A percentile compares a stretch with the other conserved stretches of the same genome.
phyloP scores from a whole-genome alignment of 2,888 invertebrate species.

The Lasioglossum villosulum region DNA sequence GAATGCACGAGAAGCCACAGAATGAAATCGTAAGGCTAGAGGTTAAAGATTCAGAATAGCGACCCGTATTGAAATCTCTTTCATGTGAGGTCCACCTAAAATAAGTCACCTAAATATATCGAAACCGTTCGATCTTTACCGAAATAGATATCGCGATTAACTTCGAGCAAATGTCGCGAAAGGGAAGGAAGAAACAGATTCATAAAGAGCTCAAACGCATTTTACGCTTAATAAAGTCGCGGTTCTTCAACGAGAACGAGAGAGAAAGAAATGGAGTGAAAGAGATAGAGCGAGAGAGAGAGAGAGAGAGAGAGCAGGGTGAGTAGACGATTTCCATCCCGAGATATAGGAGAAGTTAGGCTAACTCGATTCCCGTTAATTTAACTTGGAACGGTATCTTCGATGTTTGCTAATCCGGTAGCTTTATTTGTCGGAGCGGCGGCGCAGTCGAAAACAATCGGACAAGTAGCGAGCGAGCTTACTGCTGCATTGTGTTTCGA shows the following conservation, averaged over 20 bases:
- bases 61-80: slow-evolving; percentile 2
- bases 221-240: slow-evolving; percentile 27
- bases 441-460: slow-evolving; percentile 35
- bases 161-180: not conserved
- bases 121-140: slow-evolving; percentile 9
- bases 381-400: slow-evolving; percentile 18
- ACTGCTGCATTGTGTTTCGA: not conserved
- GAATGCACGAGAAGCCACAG: not conserved
- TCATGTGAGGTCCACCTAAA: not conserved
- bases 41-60: not conserved
- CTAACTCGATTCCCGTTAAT: slow-evolving; percentile 27
- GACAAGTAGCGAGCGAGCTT: not conserved
- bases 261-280: not conserved
- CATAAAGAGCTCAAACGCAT: not conserved
- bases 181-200: not conserved
- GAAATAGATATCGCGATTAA: not conserved
- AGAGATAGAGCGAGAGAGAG: not conserved
- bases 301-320: not conserved
- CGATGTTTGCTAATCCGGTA: slow-evolving; percentile 30
- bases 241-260: slow-evolving; percentile 20
- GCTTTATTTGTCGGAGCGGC: slow-evolving; percentile 22
- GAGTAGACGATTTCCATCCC: not conserved
- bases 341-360: slow-evolving; percentile 23
- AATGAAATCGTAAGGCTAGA: slow-evolving; percentile 1
- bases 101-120: slow-evolving; percentile 3